phyloP scores from a whole-genome alignment of 2,888 invertebrate genomes.

The Silvanus unidentatus region DNA sequence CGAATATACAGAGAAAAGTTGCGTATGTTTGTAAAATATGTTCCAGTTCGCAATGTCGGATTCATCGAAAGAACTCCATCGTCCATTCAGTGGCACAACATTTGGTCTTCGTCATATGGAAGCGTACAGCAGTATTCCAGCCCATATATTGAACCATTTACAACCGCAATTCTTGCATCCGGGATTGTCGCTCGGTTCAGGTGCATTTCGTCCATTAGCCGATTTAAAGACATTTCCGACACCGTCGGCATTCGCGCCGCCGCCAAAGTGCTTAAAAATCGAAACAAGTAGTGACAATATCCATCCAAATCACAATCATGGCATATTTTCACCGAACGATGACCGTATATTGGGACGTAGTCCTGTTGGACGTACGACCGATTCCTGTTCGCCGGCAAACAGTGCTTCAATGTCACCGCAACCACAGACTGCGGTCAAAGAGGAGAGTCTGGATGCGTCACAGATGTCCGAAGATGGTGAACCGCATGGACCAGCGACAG shows the following conservation, averaged over 20 bases:
- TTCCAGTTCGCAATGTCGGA: conserved; percentile 46
- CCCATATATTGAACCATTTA: conserved; percentile 64
- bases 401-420: conserved; percentile 53
- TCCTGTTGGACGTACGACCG: conserved; percentile 46
- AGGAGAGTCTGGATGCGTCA: conserved; percentile 54
- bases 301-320: conserved; percentile 36
- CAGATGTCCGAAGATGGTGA: conserved; percentile 56
- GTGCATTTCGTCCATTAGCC: conserved; percentile 56
- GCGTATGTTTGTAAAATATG: neutral
- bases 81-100: conserved; percentile 57
- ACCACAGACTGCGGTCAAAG: conserved; percentile 45
- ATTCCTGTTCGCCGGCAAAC: conserved; percentile 52
- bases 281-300: conserved; percentile 43
- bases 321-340: conserved; percentile 44
- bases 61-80: conserved; percentile 58
- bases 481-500: conserved; percentile 40
- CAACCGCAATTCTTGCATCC: conserved; percentile 69
- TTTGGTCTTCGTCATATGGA: conserved; percentile 52
- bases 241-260: conserved; percentile 62
- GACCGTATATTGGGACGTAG: conserved; percentile 44
- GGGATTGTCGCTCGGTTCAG: conserved; percentile 54
- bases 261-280: conserved; percentile 61
- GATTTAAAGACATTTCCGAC: conserved; percentile 49
- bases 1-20: too few species aligned
- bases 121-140: conserved; percentile 56